These are phyloP conservation scores for Chrysolina americana DNA, from an alignment of 2,888 invertebrate species.

Conservation along the genomic window DNA sequence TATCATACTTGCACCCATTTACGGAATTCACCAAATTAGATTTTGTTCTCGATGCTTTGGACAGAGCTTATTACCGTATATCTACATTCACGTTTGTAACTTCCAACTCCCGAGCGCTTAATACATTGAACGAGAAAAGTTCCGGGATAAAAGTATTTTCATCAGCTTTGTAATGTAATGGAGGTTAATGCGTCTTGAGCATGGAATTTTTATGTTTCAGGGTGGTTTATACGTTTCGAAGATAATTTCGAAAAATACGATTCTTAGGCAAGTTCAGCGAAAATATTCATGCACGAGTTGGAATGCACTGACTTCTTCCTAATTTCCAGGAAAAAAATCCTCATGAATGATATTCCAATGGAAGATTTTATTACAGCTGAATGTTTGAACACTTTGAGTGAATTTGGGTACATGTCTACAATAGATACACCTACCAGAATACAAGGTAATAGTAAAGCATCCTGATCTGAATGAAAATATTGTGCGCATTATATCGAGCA, in stretches of 20 bases:
- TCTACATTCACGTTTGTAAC: slow-evolving; percentile 31
- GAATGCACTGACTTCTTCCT: too few species aligned
- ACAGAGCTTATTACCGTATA: slow-evolving; percentile 45
- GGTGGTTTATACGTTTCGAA: not conserved
- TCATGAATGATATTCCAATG: too few species aligned
- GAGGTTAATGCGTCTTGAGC: slow-evolving; percentile 24
- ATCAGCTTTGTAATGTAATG: slow-evolving; percentile 29
- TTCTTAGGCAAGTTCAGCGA: not conserved
- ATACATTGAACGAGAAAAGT: slow-evolving; percentile 28
- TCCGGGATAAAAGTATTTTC: slow-evolving; percentile 23
- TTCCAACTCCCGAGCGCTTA: slow-evolving; percentile 22
- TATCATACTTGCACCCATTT: slow-evolving; percentile 40
- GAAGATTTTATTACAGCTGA: too few species aligned
- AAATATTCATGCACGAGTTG: not conserved
- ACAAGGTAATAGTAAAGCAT: too few species aligned
- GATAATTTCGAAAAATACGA: not conserved
- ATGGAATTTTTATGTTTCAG: slow-evolving; percentile 5
- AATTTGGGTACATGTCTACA: too few species aligned
- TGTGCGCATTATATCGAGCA: too few species aligned
- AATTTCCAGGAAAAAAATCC: too few species aligned
- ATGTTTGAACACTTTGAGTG: too few species aligned
- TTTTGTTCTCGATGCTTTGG: slow-evolving; percentile 46
- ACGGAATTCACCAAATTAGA: slow-evolving; percentile 48
- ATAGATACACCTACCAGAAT: too few species aligned
- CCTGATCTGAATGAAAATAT: too few species aligned